Evolutionary conservation across 2,113 vertebrate genomes (phyloP).

Genomic region (Calyptommatus sinebrachiatus): DNA sequence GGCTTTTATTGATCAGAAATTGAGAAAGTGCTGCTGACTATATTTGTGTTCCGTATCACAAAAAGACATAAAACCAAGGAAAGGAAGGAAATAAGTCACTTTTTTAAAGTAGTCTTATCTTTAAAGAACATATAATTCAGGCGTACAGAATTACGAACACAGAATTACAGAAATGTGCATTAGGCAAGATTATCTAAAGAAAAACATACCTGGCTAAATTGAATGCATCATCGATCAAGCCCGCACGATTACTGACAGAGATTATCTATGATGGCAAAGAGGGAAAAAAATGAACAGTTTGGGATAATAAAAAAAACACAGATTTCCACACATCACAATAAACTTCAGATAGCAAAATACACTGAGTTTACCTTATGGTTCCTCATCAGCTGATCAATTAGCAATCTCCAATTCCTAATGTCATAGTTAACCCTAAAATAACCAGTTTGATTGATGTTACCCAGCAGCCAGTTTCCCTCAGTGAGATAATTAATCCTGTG

Average conservation of each 20-base stretch:
- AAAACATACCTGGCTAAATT: conserved; percentile 93
- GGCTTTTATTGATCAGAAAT: conserved; percentile 60
- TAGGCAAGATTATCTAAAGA: conserved; percentile 53
- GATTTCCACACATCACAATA: conserved; percentile 43
- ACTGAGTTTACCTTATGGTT: conserved; percentile 80
- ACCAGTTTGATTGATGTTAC: conserved; percentile 96
- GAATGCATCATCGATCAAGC: conserved; percentile 94
- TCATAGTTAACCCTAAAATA: conserved; percentile 99
- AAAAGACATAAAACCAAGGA: conserved; percentile 9
- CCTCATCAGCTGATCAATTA: conserved; percentile 89
- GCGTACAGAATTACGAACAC: conserved; percentile 7
- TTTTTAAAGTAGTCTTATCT: conserved; percentile 45
- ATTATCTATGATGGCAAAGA: conserved; percentile 78
- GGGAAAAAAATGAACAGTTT: conserved; percentile 58
- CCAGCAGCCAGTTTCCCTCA: conserved; percentile 87
- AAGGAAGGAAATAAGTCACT: neutral
- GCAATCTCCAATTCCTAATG: conserved; percentile 91
- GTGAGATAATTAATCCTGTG: conserved; percentile 82
- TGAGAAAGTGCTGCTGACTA: conserved; percentile 33
- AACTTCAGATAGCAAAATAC: conserved; percentile 44
- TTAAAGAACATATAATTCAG: conserved; percentile 39
- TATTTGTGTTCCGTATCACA: conserved; percentile 12
- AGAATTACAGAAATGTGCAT: conserved; percentile 36
- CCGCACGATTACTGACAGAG: conserved; percentile 93
- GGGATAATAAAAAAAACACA: conserved; percentile 54